Evolutionary conservation across 2,797 vertebrate genomes (phyloP).

Genomic region (Neosilurus hyrtlii): DNA sequence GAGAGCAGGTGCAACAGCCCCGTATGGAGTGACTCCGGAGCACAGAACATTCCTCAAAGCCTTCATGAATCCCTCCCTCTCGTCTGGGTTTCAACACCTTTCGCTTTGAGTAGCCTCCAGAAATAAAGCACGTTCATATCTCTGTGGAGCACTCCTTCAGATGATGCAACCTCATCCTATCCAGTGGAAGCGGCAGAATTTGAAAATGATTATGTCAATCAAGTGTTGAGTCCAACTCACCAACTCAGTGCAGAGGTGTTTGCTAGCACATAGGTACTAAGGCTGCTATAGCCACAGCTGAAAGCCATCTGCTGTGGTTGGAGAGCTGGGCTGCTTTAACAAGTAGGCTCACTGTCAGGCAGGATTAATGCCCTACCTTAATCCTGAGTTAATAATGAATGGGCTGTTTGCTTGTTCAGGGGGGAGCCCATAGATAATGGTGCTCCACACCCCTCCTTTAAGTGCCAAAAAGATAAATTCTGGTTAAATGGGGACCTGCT

Average conservation of each 20-base stretch:
- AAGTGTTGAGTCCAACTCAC: slow-evolving; percentile 12
- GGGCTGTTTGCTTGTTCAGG: slow-evolving; percentile 84
- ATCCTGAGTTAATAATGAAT: slow-evolving; percentile 88
- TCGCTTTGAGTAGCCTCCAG: slow-evolving; percentile 23
- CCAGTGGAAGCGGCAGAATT: slow-evolving; percentile 12
- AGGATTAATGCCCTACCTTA: slow-evolving; percentile 85
- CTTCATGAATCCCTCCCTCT: slow-evolving; percentile 30
- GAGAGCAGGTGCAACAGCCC: slow-evolving; percentile 46
- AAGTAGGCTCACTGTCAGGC: slow-evolving; percentile 82
- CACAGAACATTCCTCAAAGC: slow-evolving; percentile 39
- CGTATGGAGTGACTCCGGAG: slow-evolving; percentile 34
- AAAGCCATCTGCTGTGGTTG: slow-evolving; percentile 75
- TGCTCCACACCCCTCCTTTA: slow-evolving; percentile 77
- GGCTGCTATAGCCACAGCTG: slow-evolving; percentile 65
- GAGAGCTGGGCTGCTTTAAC: slow-evolving; percentile 78
- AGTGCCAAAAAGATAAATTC: slow-evolving; percentile 85
- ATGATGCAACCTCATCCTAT: slow-evolving; percentile 57
- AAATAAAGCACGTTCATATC: slow-evolving; percentile 20
- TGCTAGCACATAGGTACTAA: slow-evolving; percentile 45
- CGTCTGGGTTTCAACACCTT: slow-evolving; percentile 32
- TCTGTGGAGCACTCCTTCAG: slow-evolving; percentile 38
- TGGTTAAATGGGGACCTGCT: slow-evolving; percentile 82
- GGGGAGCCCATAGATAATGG: slow-evolving; percentile 83
- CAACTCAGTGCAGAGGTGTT: slow-evolving; percentile 26
- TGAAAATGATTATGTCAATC: slow-evolving; percentile 10